These are phyloP conservation scores for Aquatica leii DNA, from an alignment of 2,888 invertebrate species.

Conservation along the genomic window DNA sequence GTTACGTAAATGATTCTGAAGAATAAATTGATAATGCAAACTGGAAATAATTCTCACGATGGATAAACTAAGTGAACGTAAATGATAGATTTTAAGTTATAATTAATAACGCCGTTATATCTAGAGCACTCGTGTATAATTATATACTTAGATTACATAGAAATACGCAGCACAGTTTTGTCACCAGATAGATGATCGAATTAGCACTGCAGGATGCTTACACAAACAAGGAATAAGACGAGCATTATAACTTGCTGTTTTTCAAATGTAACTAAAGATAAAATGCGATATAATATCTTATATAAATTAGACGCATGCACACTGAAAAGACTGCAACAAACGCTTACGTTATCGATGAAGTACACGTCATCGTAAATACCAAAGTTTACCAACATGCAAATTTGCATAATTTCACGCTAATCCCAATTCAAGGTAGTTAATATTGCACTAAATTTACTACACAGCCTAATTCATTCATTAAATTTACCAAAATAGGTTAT, in stretches of 20 bases:
- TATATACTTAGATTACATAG: background rate
- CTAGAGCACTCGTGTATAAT: too few species aligned
- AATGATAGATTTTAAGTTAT: too few species aligned
- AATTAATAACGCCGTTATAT: too few species aligned
- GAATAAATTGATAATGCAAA: too few species aligned
- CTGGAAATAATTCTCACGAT: too few species aligned
- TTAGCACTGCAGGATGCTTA: background rate
- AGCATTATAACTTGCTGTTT: conserved; percentile 19
- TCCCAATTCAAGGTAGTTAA: conserved; percentile 23
- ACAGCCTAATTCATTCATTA: conserved; percentile 23
- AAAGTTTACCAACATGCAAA: conserved; percentile 26
- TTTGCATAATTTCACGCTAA: conserved; percentile 27
- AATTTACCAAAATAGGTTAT: conserved; percentile 25
- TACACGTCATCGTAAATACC: conserved; percentile 28
- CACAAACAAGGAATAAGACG: conserved; percentile 3
- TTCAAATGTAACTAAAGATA: conserved; percentile 31
- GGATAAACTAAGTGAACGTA: too few species aligned
- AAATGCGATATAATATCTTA: conserved; percentile 25
- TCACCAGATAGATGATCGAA: background rate
- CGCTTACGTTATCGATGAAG: conserved; percentile 26
- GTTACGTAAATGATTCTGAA: too few species aligned
- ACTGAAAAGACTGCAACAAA: conserved; percentile 17
- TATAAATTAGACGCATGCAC: conserved; percentile 24
- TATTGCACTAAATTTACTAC: conserved; percentile 23
- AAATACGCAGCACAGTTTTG: too few species aligned